Percentiles rank a stretch among this genome's conserved stretches.
Evolutionary conservation across 2,797 vertebrate genomes (phyloP).

Genomic region (Acipenser ruthenus): DNA sequence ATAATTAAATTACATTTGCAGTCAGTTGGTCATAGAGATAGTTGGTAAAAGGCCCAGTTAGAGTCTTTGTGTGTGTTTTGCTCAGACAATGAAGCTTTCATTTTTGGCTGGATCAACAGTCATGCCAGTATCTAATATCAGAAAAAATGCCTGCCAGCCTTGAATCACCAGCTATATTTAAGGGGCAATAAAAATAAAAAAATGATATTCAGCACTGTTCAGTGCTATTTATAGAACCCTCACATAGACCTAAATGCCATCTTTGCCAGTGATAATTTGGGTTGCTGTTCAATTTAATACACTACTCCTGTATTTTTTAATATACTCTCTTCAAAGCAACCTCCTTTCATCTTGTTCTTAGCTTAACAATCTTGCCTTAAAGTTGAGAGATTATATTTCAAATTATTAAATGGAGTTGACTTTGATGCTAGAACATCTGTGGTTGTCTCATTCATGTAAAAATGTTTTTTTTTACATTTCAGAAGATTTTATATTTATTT

Average conservation of each 20-base stretch:
- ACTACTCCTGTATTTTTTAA: no score
- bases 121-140: conserved; percentile 45
- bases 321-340: no score
- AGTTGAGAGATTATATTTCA: no score
- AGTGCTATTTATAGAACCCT: conserved; percentile 45
- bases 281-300: no score
- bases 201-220: conserved; percentile 21
- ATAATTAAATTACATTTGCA: conserved; percentile 28
- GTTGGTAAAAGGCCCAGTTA: conserved; percentile 15
- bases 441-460: no score
- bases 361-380: no score
- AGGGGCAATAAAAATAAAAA: conserved; percentile 18
- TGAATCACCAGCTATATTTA: conserved; percentile 45
- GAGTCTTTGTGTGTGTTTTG: conserved; percentile 16
- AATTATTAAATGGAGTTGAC: no score
- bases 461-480: no score
- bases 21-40: conserved; percentile 10
- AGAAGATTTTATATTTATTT: no score
- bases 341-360: no score
- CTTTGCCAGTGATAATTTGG: conserved; percentile 39
- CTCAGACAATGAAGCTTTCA: conserved; percentile 40
- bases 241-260: conserved; percentile 32
- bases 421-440: no score
- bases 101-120: conserved; percentile 37
- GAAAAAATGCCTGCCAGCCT: conserved; percentile 41